Base-by-base conservation (phyloP, 2,888 invertebrate species). In the Plagodis pulveraria region DNA sequence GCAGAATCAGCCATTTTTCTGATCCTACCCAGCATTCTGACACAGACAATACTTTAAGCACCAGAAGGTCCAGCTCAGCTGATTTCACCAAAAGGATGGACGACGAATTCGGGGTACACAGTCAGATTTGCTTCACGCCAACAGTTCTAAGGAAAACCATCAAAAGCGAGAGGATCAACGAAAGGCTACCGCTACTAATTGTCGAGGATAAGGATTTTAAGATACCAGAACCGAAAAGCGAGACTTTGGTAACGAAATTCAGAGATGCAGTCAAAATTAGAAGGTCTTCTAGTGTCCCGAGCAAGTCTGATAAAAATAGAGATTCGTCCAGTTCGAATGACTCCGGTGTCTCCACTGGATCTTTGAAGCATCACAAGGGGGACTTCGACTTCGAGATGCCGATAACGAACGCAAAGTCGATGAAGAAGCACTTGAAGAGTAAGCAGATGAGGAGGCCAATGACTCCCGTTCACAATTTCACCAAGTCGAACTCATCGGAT, bases 281-380 rank as follows among this genome's bases (percentile, higher is more conserved):
- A 38, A 86, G 95, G 41, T 95, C 95, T 0, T 95, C 95, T 0
- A 95, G 95, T 66, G 95, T 95, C 0, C 95, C 95, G 0, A 95
- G 95, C 66, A 95, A 95, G 79, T 93, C 94, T 0, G 95, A 94
- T 6, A 94, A 95, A 66, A 95, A 95, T 62, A 84, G 95, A 58
- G 95, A 95, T 69, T 95, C 95, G 0, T 95, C 95, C 0, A 95
- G 95, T 73, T 95, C 95, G 6, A 95, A 95, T 71, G 95, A 96
- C 71, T 95, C 95, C 0, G 96, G 96, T 0, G 95, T 96, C 0
- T 95, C 95, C 0, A 95, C 95, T 0, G 95, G 95, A 0, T 95
- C 95, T 0, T 78, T 95, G 51, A 94, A 94, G 59, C 94, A 95
- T 69, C 91, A 94, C 69, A 94, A 88, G 7, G 93, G 94, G 0